These are phyloP conservation scores for Pelmatolapia mariae DNA, from an alignment of 2,113 vertebrate genomes.

Conservation along the genomic window DNA sequence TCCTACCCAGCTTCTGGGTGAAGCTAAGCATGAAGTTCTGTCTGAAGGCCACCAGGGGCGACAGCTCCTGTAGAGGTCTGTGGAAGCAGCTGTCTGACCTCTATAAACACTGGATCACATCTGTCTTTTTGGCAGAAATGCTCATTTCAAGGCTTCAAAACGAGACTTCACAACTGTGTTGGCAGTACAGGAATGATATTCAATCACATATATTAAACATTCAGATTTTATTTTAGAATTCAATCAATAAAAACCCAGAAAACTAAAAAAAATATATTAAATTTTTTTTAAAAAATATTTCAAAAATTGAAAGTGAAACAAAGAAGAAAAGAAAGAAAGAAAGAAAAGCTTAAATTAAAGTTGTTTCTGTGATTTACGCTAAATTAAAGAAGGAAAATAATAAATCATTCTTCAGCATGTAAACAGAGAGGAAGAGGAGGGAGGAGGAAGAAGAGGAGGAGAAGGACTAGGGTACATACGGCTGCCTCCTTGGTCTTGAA, in stretches of 20 bases:
- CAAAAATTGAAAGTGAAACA: background rate
- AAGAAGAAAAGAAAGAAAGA: background rate
- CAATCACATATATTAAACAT: background rate
- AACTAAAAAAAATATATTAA: background rate
- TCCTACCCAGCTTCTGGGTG: background rate
- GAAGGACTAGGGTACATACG: constrained; percentile 42
- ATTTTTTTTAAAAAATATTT: background rate
- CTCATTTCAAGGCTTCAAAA: background rate
- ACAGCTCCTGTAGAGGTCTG: background rate
- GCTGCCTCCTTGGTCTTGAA: constrained; percentile 97
- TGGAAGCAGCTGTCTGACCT: background rate
- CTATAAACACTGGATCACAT: background rate
- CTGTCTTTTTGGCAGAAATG: background rate
- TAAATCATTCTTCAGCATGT: background rate
- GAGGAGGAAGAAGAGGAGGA: background rate
- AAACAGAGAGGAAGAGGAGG: background rate
- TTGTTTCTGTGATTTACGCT: background rate
- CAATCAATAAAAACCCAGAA: background rate
- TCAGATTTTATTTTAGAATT: background rate
- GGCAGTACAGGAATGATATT: background rate
- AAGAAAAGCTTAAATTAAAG: too few relatives aligned
- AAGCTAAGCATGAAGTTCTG: background rate
- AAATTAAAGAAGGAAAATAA: background rate
- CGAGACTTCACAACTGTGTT: background rate
- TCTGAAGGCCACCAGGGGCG: background rate